These are phyloP conservation scores for Drosophila demipolita DNA, from an alignment of 2,888 invertebrate species.

Conservation along the genomic window DNA sequence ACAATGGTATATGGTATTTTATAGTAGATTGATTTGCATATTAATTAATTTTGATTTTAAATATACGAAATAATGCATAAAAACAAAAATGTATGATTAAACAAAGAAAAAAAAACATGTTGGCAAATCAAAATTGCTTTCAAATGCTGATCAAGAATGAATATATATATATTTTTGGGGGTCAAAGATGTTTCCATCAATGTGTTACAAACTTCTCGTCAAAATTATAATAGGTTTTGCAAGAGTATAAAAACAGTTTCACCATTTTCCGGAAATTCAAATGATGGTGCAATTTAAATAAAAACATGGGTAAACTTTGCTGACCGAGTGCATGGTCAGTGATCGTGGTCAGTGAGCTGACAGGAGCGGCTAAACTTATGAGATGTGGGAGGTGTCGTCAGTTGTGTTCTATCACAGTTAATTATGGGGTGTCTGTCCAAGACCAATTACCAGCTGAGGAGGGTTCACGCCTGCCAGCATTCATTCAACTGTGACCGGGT, in stretches of 20 bases:
- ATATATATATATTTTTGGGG: neutral
- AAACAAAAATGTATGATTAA: neutral
- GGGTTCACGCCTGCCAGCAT: constrained; percentile 22
- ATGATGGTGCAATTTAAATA: neutral
- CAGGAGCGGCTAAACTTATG: neutral
- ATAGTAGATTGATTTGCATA: neutral
- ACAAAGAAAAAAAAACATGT: neutral
- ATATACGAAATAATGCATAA: neutral
- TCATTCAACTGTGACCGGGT: constrained; percentile 14
- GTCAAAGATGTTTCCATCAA: neutral
- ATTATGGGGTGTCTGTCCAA: constrained; percentile 5
- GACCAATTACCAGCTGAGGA: neutral
- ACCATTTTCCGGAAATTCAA: neutral
- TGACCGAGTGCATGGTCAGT: neutral
- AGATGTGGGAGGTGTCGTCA: neutral
- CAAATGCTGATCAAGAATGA: neutral
- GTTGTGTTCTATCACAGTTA: constrained; percentile 1
- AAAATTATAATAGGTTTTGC: neutral
- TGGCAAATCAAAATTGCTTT: neutral
- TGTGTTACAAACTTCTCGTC: neutral
- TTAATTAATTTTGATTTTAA: neutral
- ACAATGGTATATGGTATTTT: neutral
- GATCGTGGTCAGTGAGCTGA: constrained; percentile 1
- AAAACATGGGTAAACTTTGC: constrained; percentile 1
- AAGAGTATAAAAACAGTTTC: neutral